phyloP scores from a whole-genome alignment of 2,888 invertebrate genomes.

The Brenthis hecate region DNA sequence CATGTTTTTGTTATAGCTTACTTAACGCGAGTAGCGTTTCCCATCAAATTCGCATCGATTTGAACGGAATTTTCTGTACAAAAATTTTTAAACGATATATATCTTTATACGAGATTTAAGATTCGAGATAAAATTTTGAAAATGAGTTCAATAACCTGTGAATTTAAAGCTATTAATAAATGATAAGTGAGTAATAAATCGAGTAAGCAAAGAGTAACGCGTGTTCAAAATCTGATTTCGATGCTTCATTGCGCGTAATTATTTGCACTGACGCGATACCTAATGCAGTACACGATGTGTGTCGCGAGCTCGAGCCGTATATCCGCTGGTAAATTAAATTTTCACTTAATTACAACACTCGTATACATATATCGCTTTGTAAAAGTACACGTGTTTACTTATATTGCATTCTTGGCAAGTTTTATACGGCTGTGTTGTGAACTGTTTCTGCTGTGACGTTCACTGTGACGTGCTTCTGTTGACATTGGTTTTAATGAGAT shows the following conservation, averaged over 20 bases:
- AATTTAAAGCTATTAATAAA: no score
- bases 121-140: no score
- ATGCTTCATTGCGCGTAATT: conserved; percentile 49
- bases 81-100: no score
- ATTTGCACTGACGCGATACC: conserved; percentile 46
- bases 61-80: no score
- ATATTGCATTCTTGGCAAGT: neutral
- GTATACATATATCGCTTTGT: neutral
- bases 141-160: no score
- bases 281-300: conserved; percentile 33
- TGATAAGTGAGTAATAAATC: no score
- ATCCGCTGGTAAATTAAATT: conserved; percentile 1
- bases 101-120: no score
- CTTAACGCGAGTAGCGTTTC: no score
- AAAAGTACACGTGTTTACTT: neutral
- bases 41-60: no score
- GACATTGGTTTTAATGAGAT: conserved; percentile 1
- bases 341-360: neutral
- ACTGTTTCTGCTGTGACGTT: neutral
- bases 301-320: conserved; percentile 20
- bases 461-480: neutral
- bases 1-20: no score
- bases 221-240: conserved; percentile 44
- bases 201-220: neutral
- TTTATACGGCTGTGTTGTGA: neutral